Percentiles rank a stretch among this genome's conserved stretches.
Evolutionary conservation across 2,113 vertebrate species (phyloP).

Genomic region (Probosciger aterrimus): DNA sequence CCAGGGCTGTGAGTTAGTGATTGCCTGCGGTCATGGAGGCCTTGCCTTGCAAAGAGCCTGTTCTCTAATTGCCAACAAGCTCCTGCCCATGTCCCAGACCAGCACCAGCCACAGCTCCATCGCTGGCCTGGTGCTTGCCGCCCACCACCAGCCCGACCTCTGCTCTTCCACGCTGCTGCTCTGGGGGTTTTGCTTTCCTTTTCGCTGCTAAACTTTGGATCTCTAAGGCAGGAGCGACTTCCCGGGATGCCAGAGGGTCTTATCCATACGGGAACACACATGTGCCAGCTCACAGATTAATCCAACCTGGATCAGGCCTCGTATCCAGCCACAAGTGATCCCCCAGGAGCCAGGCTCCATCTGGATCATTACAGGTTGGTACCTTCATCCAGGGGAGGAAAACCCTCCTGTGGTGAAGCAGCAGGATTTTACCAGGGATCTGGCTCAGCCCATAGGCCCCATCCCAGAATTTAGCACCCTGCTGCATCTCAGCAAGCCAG

Average conservation of each 20-base stretch:
- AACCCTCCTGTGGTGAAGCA: rapidly evolving
- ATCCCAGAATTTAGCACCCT: rapidly evolving
- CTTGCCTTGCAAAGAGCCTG: background rate
- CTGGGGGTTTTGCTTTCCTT: background rate
- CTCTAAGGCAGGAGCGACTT: background rate
- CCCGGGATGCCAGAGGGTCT: background rate
- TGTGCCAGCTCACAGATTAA: background rate
- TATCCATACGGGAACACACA: background rate
- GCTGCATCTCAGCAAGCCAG: rapidly evolving
- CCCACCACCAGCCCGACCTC: background rate
- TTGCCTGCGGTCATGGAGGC: background rate
- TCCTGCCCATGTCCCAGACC: background rate
- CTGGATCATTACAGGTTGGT: background rate
- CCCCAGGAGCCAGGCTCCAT: background rate
- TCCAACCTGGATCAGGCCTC: background rate
- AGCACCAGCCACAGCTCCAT: rapidly evolving
- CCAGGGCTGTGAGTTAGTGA: background rate
- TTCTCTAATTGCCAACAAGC: background rate
- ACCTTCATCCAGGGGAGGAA: background rate
- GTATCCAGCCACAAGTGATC: background rate
- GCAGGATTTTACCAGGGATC: background rate
- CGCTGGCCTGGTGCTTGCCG: background rate
- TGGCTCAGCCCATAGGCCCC: rapidly evolving
- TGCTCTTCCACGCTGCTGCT: background rate
- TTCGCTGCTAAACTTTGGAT: background rate